phyloP scores from a whole-genome alignment of 1,140 invertebrate species.

The Drosophila miranda region DNA sequence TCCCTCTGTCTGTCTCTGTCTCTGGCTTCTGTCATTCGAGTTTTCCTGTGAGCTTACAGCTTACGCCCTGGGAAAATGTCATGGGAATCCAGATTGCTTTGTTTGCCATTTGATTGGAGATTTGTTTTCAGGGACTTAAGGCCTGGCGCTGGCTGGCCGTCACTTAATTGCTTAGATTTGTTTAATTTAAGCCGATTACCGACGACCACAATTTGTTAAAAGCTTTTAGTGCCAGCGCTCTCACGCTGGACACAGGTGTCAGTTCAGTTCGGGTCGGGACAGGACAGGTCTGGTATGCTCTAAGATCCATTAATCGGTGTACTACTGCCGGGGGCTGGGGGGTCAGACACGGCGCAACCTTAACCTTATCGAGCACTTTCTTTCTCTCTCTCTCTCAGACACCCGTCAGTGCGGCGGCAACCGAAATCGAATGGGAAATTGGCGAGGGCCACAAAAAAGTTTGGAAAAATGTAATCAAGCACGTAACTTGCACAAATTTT shows the following conservation, averaged over 20 bases:
- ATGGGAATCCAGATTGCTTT: constrained; percentile 37
- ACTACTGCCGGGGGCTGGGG: constrained; percentile 8
- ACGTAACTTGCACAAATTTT: constrained; percentile 81
- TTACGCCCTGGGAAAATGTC: constrained; percentile 20
- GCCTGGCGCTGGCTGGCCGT: constrained; percentile 34
- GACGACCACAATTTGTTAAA: constrained; percentile 71
- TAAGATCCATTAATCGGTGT: constrained; percentile 54
- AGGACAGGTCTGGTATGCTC: constrained; percentile 35
- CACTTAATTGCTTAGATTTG: constrained; percentile 71
- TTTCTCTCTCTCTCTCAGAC: constrained; percentile 8
- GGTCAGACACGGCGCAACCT: constrained; percentile 23
- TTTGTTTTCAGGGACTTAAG: constrained; percentile 36
- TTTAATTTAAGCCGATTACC: constrained; percentile 75
- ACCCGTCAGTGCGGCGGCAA: constrained; percentile 43
- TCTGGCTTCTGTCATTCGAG: constrained; percentile 13
- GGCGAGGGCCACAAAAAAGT: constrained; percentile 44
- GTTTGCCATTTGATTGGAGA: constrained; percentile 48
- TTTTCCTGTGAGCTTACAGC: constrained; percentile 22
- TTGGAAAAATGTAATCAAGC: constrained; percentile 78
- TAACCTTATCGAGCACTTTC: constrained; percentile 56
- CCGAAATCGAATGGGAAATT: constrained; percentile 34
- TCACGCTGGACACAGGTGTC: constrained; percentile 49
- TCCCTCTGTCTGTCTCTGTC: constrained; percentile 1
- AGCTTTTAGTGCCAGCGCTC: constrained; percentile 37
- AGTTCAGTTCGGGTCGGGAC: background rate